A percentile compares a stretch with the other conserved stretches of the same genome.
These are phyloP conservation scores for Melanotaenia nigrans DNA, from an alignment of 2,797 vertebrate genomes.

Conservation along the genomic window DNA sequence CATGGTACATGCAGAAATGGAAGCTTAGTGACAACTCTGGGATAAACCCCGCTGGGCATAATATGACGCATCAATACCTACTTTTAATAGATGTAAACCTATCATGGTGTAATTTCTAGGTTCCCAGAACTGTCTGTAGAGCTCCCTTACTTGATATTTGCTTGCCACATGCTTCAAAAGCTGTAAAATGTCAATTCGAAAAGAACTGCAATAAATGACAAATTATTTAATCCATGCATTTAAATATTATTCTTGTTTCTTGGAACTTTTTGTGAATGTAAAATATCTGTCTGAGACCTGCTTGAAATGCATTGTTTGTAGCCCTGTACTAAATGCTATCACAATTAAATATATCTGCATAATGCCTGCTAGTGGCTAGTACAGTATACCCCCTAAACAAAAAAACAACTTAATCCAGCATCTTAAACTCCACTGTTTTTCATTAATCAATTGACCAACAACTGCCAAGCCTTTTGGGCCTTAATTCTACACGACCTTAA, in stretches of 20 bases:
- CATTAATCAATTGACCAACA: no score
- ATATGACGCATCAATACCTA: conserved; percentile 12
- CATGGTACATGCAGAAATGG: conserved; percentile 24
- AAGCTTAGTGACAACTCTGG: conserved; percentile 45
- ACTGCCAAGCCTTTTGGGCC: no score
- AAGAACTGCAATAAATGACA: background rate
- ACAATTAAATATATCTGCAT: background rate
- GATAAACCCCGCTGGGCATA: conserved; percentile 46
- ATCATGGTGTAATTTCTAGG: conserved; percentile 9
- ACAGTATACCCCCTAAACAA: background rate
- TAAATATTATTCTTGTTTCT: background rate
- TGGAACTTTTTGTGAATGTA: background rate
- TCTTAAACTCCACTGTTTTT: no score
- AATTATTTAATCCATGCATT: background rate
- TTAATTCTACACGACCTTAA: no score
- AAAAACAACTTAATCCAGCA: background rate
- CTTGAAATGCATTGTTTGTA: background rate
- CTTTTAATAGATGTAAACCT: conserved; percentile 22
- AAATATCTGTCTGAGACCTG: background rate
- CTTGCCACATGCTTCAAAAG: background rate
- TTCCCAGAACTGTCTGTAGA: background rate
- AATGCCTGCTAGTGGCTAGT: background rate
- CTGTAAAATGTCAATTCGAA: background rate
- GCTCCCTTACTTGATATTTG: background rate
- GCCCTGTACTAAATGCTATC: background rate